Conservation (phyloP, 2,888 invertebrate genomes). For the Celastrina argiolus region DNA sequence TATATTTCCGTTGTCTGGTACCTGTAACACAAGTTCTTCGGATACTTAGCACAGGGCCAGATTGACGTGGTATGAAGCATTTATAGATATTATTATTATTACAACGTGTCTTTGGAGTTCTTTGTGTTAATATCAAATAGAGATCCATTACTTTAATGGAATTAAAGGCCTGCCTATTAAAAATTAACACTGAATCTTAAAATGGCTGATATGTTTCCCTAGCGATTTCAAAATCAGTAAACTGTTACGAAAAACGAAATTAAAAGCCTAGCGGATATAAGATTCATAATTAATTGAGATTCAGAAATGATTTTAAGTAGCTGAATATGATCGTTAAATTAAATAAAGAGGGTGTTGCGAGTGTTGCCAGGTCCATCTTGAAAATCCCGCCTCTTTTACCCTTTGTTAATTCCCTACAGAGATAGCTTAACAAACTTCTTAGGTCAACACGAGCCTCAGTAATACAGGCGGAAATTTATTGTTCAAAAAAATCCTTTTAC, state of each 20-base stretch:
- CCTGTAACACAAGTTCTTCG: too few species aligned
- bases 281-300: slow-evolving; percentile 3
- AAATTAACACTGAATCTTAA: too few species aligned
- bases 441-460: slow-evolving; percentile 33
- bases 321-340: not conserved
- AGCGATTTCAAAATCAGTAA: too few species aligned
- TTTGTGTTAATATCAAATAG: too few species aligned
- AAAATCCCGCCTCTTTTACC: slow-evolving; percentile 35
- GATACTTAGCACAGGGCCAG: too few species aligned
- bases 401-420: slow-evolving; percentile 35
- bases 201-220: too few species aligned
- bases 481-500: slow-evolving; percentile 27
- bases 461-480: slow-evolving; percentile 29
- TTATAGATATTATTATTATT: too few species aligned
- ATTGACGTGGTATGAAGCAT: too few species aligned
- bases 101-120: too few species aligned
- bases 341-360: slow-evolving; percentile 16
- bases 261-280: not conserved
- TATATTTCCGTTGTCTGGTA: too few species aligned
- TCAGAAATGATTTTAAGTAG: slow-evolving; percentile 4
- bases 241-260: not conserved
- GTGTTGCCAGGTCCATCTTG: slow-evolving; percentile 28
- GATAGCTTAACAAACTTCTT: slow-evolving; percentile 33
- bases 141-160: too few species aligned
- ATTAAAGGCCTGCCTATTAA: too few species aligned